phyloP scores from a whole-genome alignment of 2,113 vertebrate species.

The Zapornia atra region DNA sequence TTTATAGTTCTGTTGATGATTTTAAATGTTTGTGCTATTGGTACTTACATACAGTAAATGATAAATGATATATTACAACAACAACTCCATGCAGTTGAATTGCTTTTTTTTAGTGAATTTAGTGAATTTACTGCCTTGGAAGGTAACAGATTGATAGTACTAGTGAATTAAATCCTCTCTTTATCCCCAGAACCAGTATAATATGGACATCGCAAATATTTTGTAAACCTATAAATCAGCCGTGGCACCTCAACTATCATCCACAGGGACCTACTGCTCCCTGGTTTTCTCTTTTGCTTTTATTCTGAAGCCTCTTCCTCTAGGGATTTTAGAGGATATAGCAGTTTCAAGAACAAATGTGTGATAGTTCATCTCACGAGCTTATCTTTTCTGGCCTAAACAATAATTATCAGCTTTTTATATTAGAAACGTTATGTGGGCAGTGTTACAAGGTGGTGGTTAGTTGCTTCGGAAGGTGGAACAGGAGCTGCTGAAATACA shows the following conservation, averaged over 20 bases:
- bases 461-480: not conserved
- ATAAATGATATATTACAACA: constrained; percentile 72
- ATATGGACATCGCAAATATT: constrained; percentile 3
- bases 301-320: not conserved
- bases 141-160: constrained; percentile 71
- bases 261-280: not conserved
- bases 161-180: constrained; percentile 59
- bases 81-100: constrained; percentile 64
- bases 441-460: fast-evolving
- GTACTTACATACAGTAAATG: constrained; percentile 69
- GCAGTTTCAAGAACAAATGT: not conserved
- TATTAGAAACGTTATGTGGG: not conserved
- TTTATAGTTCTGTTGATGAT: constrained; percentile 67
- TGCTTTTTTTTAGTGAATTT: constrained; percentile 65
- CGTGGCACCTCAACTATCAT: not conserved
- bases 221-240: constrained; percentile 22
- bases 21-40: constrained; percentile 70
- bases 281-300: not conserved
- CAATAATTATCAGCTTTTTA: not conserved
- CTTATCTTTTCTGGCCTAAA: not conserved
- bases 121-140: constrained; percentile 69
- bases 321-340: not conserved
- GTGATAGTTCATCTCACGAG: fast-evolving
- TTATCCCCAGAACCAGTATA: constrained; percentile 57
- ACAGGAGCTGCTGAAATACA: not conserved